A percentile compares a stretch with the other conserved stretches of the same genome.
Conservation (phyloP, 2,888 invertebrate species). For the Tachina fera region DNA sequence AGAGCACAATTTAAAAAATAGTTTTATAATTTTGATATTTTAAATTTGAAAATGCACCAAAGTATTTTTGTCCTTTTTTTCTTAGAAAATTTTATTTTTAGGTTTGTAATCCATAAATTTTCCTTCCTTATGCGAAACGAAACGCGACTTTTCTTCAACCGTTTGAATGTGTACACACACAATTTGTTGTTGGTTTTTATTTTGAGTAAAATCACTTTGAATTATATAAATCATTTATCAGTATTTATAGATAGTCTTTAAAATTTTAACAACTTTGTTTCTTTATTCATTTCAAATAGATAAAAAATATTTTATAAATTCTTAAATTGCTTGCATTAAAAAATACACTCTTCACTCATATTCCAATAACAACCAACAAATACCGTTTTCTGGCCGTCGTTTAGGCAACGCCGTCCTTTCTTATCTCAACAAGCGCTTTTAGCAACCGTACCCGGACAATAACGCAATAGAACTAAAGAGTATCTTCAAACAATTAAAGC, state of each 20-base stretch:
- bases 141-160: conserved; percentile 2
- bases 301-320: conserved; percentile 3
- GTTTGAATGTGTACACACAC: conserved; percentile 34
- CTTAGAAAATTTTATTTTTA: not conserved
- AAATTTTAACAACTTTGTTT: not conserved
- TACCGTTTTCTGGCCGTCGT: conserved; percentile 55
- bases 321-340: not conserved
- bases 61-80: not conserved
- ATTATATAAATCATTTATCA: not conserved
- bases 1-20: not conserved
- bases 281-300: not conserved
- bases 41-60: not conserved
- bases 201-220: conserved; percentile 8
- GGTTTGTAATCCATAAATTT: not conserved
- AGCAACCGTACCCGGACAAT: conserved; percentile 70
- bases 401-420: not conserved
- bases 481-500: conserved; percentile 51
- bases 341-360: not conserved
- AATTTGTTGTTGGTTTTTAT: conserved; percentile 8
- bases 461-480: conserved; percentile 69
- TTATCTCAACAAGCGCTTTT: conserved; percentile 57
- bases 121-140: not conserved
- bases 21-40: not conserved
- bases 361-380: conserved; percentile 16
- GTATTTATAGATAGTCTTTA: not conserved